These are phyloP conservation scores for Tinea semifulvella DNA, from an alignment of 2,888 invertebrate genomes.

Conservation along the genomic window DNA sequence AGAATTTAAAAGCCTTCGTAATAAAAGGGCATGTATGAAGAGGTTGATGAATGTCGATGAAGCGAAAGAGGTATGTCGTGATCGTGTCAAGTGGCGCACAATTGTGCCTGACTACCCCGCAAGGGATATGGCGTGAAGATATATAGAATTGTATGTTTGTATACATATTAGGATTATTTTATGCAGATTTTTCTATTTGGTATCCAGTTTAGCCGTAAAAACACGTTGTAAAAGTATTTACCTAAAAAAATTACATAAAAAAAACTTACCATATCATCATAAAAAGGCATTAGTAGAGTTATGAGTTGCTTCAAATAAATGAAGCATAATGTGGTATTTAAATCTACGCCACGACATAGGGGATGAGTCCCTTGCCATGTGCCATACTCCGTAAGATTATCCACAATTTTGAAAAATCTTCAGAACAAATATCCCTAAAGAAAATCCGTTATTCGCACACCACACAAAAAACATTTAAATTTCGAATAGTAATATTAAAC, in stretches of 20 bases:
- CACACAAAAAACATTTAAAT: not conserved
- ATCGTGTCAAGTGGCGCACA: no score
- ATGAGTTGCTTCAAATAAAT: constrained; percentile 41
- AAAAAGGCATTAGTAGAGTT: constrained; percentile 53
- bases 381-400: not conserved
- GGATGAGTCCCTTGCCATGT: constrained; percentile 2
- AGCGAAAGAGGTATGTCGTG: no score
- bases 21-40: no score
- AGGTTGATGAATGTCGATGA: no score
- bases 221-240: no score
- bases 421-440: not conserved
- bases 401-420: constrained; percentile 2
- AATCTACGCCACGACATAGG: constrained; percentile 33
- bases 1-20: no score
- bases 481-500: not conserved
- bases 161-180: no score
- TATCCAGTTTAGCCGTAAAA: not conserved
- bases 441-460: not conserved
- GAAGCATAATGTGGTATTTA: constrained; percentile 56
- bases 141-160: no score
- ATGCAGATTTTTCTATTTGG: no score
- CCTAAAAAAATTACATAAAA: no score
- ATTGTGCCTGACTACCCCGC: no score
- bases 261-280: constrained; percentile 53
- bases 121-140: no score